Evolutionary conservation across 1,140 invertebrate genomes (phyloP), one percentile per base, ranked within the genome.

Genomic region (Leptinotarsa texana): DNA sequence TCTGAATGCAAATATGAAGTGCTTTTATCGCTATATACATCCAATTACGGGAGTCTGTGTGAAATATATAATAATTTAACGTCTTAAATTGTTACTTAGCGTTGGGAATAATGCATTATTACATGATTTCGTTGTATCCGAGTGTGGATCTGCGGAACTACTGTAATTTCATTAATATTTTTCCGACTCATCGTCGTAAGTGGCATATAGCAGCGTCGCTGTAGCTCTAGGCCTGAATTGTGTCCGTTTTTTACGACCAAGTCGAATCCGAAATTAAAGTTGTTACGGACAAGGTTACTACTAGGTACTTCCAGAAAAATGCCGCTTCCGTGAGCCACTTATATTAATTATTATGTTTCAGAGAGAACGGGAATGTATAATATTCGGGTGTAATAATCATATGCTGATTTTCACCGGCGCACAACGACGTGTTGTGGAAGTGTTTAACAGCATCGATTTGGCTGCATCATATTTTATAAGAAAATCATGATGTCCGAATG

Each of bases 1-100:
- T 57, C 15, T 68, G 72, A 76, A 76, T 78, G 74, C 73, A 47
- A 74, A 57, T 68, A 67, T 76, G 74, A 42, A 69, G 71, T 61
- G 69, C 61, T 73, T 63, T 68, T 74, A 57, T 74, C 74, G 49
- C 75, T 71, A 75, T 68, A 8, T 69, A 48, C 51, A 69, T 61
- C 65, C 73, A 61, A 66, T 18, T 51, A 48, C 47, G 11, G 62
- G 63, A 73, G 49, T 74, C 51, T 74, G 65, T 68, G 65, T 33
- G 51, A 72, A 57, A 62, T 27, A 57, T 72, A 18, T 42, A 72
- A 72, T 72, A 62, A 33, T 22, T 51, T 21, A 33, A n/a, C 57
- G 57, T 57, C 65, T 17, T 13, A 66, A 66, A 66, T 63, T 73
- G 62, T 63, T 73, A 33, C 61, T 42, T 15, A 13, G 13, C 65